A percentile compares a stretch with the other conserved stretches of the same genome.
Evolutionary conservation across 2,888 invertebrate species (phyloP).

Genomic region (Heliconius cydno): DNA sequence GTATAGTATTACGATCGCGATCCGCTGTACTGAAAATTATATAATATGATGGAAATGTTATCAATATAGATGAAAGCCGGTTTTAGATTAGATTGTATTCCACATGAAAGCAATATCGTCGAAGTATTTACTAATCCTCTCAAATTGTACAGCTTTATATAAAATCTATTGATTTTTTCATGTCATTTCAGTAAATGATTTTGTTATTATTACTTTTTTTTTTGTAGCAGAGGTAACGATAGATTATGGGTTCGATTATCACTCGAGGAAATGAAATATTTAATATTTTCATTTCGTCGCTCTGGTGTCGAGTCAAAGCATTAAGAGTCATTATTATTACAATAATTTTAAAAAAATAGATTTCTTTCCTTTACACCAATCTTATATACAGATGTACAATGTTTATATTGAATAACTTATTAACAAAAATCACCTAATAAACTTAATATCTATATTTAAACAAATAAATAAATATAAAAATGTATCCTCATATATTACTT

Average conservation of each 20-base stretch:
- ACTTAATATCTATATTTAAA: no score
- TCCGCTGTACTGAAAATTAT: constrained; percentile 21
- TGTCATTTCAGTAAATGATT: no score
- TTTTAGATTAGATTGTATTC: constrained; percentile 29
- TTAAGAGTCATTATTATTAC: not conserved
- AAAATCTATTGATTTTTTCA: no score
- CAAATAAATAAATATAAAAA: no score
- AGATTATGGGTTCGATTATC: no score
- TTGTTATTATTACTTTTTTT: no score
- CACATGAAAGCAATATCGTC: constrained; percentile 18
- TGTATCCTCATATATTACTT: no score
- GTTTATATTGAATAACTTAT: not conserved
- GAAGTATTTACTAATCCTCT: constrained; percentile 27
- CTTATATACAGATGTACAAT: not conserved
- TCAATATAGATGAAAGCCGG: constrained; percentile 29
- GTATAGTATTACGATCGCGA: constrained; percentile 2
- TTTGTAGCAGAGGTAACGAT: no score
- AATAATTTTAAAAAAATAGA: not conserved
- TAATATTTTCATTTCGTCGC: no score
- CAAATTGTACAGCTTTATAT: constrained; percentile 16
- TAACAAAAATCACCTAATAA: not conserved
- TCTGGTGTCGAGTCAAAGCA: no score
- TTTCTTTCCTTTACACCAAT: not conserved
- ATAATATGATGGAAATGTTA: constrained; percentile 28
- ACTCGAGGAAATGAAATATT: no score